A percentile compares a stretch with the other conserved stretches of the same genome.
phyloP scores from a whole-genome alignment of 2,888 invertebrate genomes.

The Parapristionchus giblindavisi region DNA sequence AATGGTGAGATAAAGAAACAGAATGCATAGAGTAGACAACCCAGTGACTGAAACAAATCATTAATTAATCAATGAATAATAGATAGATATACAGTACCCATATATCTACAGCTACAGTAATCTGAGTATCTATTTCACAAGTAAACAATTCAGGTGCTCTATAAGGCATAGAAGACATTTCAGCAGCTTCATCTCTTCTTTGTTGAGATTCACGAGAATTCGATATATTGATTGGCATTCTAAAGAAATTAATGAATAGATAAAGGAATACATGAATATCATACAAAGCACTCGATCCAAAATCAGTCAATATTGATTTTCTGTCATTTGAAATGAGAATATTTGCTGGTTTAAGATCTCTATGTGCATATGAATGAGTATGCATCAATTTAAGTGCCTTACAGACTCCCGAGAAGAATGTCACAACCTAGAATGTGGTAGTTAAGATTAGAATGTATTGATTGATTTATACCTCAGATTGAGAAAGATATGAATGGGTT shows the following conservation, averaged over 20 bases:
- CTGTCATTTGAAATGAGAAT: constrained; percentile 80
- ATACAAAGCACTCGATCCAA: constrained; percentile 75
- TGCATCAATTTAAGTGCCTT: constrained; percentile 55
- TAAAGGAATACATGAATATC: not conserved
- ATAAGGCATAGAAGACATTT: constrained; percentile 87
- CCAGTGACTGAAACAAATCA: constrained; percentile 77
- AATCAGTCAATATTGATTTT: constrained; percentile 83
- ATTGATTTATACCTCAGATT: not conserved
- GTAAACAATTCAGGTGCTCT: constrained; percentile 87
- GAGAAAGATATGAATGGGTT: not conserved
- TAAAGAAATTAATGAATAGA: constrained; percentile 39
- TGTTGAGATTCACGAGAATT: constrained; percentile 69
- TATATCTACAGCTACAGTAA: constrained; percentile 86
- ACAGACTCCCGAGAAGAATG: constrained; percentile 46
- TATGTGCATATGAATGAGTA: constrained; percentile 48
- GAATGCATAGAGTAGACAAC: constrained; percentile 85
- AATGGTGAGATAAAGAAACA: constrained; percentile 87
- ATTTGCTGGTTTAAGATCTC: constrained; percentile 87
- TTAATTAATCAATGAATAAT: not conserved
- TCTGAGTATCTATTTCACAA: constrained; percentile 82
- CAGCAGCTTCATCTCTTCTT: constrained; percentile 83
- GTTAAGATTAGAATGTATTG: too few species aligned
- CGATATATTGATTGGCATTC: constrained; percentile 70
- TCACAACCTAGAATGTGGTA: constrained; percentile 45
- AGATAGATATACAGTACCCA: too few species aligned